These are phyloP conservation scores for Caenorhabditis tropicalis DNA, from an alignment of 1,140 invertebrate genomes.

Conservation along the genomic window DNA sequence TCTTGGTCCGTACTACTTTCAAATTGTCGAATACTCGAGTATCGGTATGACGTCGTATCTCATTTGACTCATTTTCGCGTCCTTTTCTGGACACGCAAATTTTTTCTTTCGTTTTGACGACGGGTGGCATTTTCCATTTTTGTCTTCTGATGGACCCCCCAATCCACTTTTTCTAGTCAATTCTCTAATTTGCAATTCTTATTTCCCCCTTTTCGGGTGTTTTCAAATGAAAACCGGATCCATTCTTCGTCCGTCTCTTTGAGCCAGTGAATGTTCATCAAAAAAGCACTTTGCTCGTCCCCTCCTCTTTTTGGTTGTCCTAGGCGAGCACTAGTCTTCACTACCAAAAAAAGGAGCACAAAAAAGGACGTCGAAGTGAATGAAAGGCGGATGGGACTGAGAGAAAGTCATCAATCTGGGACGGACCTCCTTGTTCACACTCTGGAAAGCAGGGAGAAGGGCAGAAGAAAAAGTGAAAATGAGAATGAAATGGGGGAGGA, in stretches of 20 bases:
- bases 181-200: neutral
- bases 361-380: neutral
- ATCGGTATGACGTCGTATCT: no score
- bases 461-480: neutral
- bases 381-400: neutral
- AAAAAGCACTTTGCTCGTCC: conserved; percentile 32
- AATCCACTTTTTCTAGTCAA: neutral
- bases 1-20: no score
- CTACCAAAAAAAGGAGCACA: neutral
- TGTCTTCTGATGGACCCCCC: neutral
- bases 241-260: neutral
- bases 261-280: neutral
- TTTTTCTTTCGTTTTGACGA: neutral
- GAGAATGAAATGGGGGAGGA: conserved; percentile 10
- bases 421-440: neutral
- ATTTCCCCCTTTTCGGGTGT: neutral
- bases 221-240: neutral
- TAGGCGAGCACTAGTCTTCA: neutral
- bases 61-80: no score
- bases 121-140: neutral
- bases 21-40: no score
- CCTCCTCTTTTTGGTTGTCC: neutral
- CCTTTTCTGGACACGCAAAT: no score
- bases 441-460: neutral
- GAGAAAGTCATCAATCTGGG: no score